These are phyloP conservation scores for Enteromius treurensis DNA, from an alignment of 2,797 vertebrate species.

Conservation along the genomic window DNA sequence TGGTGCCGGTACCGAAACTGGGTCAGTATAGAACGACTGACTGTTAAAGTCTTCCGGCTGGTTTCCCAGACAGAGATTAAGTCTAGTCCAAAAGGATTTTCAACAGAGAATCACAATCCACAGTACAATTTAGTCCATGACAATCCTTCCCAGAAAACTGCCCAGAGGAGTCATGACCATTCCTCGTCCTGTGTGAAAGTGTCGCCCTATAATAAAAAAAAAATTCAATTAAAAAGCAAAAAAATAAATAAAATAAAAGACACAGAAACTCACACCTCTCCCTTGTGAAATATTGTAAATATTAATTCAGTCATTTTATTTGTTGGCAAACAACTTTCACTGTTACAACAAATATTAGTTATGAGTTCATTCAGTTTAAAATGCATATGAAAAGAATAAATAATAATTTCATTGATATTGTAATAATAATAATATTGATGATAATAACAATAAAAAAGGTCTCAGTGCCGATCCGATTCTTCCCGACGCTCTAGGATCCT, in stretches of 20 bases:
- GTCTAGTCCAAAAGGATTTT: conserved; percentile 44
- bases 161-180: conserved; percentile 19
- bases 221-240: conserved; percentile 27
- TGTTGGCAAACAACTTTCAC: conserved; percentile 99
- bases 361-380: conserved; percentile 98
- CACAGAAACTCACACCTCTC: conserved; percentile 62
- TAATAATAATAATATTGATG: conserved; percentile 79
- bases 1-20: conserved; percentile 34
- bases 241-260: conserved; percentile 23
- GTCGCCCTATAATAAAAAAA: conserved; percentile 10
- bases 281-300: conserved; percentile 78
- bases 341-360: conserved; percentile 99
- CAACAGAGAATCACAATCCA: conserved; percentile 42
- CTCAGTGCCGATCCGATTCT: conserved; percentile 71
- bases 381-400: conserved; percentile 99
- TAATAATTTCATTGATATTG: conserved; percentile 86
- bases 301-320: conserved; percentile 99
- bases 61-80: conserved; percentile 45
- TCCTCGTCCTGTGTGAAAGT: not conserved
- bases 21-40: not conserved
- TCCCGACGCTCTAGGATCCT: conserved; percentile 61
- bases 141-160: conserved; percentile 21
- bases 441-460: conserved; percentile 80
- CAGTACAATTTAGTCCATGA: conserved; percentile 43
- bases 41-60: conserved; percentile 38